These are phyloP conservation scores for Cyanoderma ruficeps DNA, from an alignment of 2,113 vertebrate genomes.

Conservation along the genomic window DNA sequence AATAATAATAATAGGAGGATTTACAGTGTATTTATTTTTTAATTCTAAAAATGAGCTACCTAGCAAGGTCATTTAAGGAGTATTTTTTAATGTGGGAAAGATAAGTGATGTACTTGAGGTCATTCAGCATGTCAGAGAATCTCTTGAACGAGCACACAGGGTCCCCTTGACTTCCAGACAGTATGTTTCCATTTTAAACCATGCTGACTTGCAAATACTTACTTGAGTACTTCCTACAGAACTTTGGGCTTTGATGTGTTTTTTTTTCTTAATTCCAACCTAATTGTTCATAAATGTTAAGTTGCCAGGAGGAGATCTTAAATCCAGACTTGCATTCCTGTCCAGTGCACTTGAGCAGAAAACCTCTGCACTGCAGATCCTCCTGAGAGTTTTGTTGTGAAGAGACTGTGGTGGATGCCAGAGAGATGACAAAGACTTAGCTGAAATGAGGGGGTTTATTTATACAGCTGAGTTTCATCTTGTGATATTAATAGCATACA, in stretches of 20 bases:
- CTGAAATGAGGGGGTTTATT: conserved; percentile 38
- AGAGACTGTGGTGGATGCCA: neutral
- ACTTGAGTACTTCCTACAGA: neutral
- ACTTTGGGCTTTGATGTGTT: neutral
- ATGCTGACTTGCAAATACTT: neutral
- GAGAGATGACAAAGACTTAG: conserved; percentile 30
- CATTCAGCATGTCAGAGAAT: neutral
- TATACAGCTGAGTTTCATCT: conserved; percentile 56
- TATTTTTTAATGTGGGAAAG: neutral
- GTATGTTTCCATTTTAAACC: neutral
- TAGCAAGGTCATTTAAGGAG: neutral
- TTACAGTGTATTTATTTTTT: conserved; percentile 8
- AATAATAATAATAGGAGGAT: conserved; percentile 31
- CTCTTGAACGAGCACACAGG: neutral
- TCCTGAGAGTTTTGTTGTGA: neutral
- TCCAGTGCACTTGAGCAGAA: neutral
- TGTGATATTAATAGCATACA: conserved; percentile 36
- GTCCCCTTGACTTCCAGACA: neutral
- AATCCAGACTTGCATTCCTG: neutral
- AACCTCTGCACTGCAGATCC: neutral
- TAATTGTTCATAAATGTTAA: neutral
- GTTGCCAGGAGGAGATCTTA: neutral
- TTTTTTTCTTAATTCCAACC: neutral
- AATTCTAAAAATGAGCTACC: neutral
- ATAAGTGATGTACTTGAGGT: neutral